Percentiles rank a stretch among this genome's conserved stretches.
phyloP scores from a whole-genome alignment of 2,888 invertebrate genomes.

The Penaeus monodon region DNA sequence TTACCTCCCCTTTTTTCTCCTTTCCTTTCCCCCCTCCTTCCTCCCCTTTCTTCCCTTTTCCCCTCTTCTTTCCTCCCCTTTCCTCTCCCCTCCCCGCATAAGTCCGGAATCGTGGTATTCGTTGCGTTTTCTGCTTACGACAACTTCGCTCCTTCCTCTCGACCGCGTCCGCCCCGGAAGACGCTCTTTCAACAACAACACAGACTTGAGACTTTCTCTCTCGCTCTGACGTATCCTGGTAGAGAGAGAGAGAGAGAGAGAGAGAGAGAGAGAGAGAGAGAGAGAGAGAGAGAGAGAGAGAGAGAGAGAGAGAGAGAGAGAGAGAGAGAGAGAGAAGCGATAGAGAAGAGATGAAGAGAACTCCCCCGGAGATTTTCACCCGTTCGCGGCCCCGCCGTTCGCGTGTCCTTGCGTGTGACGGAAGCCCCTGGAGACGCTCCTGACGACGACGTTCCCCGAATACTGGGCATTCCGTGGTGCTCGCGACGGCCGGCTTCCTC shows the following conservation, averaged over 20 bases:
- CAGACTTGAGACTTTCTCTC: neutral
- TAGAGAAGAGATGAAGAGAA: neutral
- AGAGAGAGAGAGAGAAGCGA: slow-evolving; percentile 56
- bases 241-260: slow-evolving; percentile 43
- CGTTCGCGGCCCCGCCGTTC: slow-evolving; percentile 64
- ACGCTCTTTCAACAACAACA: no score
- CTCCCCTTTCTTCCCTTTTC: neutral
- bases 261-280: slow-evolving; percentile 59
- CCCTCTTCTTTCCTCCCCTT: neutral
- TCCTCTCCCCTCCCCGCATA: neutral
- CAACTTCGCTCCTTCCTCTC: no score
- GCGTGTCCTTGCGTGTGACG: no score
- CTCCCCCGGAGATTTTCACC: neutral
- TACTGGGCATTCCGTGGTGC: no score
- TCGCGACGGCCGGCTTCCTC: no score
- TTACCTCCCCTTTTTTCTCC: neutral
- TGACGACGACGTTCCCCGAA: no score
- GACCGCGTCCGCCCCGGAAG: no score
- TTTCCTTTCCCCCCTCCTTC: neutral
- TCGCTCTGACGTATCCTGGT: slow-evolving; percentile 10
- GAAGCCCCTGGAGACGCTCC: no score
- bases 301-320: slow-evolving; percentile 47
- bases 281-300: slow-evolving; percentile 67
- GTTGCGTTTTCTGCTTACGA: no score
- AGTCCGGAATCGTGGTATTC: no score